Evolutionary conservation across 2,113 vertebrate genomes (phyloP), one percentile per base, ranked within the genome.

Genomic region (Seriola quinqueradiata): DNA sequence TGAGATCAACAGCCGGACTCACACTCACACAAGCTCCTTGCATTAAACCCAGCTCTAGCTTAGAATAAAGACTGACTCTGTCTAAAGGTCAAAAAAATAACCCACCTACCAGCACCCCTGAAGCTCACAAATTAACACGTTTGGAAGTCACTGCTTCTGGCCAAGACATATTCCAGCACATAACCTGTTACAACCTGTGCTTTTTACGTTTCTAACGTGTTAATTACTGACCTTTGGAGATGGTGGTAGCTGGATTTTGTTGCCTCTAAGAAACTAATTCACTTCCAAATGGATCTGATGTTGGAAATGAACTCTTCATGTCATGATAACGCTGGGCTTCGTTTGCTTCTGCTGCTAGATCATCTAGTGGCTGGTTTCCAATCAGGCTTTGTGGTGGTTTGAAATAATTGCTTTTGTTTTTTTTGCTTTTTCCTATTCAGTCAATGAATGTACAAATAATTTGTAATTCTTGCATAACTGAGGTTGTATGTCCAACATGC

Each of bases 281-380:
- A 4, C 16, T 28, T 58, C 23, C 55, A 58, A 58, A 9, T 61
- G 52, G 42, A 54, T 71, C 7, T 21, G n/a, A 23, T 17, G 7
- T 75, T 84, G 77, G 81, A 68, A 79, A 46, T 58, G 55, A 88
- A 85, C 79, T 90, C 87, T 90, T 82, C 40, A 25, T 11, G 60
- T 64, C 46, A 36, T 58, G n/a, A 60, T 57, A 60, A 13, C n/a
- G 60, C 34, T 77, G 63, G 73, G 74, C 71, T 82, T 74, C 66
- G 23, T 10, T n/a, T 52, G 57, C 55, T 46, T 69, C 61, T 74
- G 3, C 23, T 38, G 38, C 9, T 54, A 34, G 34, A 54, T 75
- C 42, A 7, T 8, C 57, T 75, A 46, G 58, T 70, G 64, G 34
- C 25, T 70, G 36, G 36, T 50, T 68, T 75, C 38, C 40, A 52